A percentile compares a stretch with the other conserved stretches of the same genome.
Conservation (phyloP, 2,113 vertebrate genomes). For the Chaetura pelagica region DNA sequence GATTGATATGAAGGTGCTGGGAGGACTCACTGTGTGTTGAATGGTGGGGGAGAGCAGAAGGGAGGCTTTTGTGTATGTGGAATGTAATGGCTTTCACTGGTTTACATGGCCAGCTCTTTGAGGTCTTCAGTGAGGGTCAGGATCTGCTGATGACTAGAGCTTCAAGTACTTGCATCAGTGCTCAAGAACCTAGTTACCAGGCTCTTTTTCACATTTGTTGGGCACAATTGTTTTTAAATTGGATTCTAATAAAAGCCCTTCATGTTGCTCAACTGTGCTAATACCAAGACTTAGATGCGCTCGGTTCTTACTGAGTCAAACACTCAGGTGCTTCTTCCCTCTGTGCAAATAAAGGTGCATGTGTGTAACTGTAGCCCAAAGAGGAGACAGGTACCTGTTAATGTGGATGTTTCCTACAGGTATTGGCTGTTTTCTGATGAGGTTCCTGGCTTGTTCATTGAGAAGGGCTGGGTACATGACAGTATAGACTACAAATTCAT, state of each 20-base stretch:
- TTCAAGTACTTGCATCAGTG: not conserved
- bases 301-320: not conserved
- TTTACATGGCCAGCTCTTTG: not conserved
- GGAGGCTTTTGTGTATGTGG: rapidly evolving
- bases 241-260: not conserved
- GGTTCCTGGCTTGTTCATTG: constrained; percentile 94
- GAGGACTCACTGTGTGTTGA: not conserved
- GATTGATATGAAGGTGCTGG: not conserved
- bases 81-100: not conserved
- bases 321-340: not conserved
- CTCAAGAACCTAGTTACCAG: not conserved
- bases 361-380: not conserved
- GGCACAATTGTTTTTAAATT: not conserved
- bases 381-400: not conserved
- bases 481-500: constrained; percentile 90
- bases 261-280: not conserved
- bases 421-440: constrained; percentile 98
- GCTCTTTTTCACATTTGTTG: not conserved
- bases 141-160: not conserved
- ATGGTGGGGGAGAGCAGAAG: not conserved
- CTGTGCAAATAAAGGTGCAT: not conserved
- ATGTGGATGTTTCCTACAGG: constrained; percentile 67
- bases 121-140: not conserved
- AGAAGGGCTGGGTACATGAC: constrained; percentile 97
- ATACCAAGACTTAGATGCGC: not conserved